A percentile compares a stretch with the other conserved stretches of the same genome.
phyloP scores from a whole-genome alignment of 2,113 vertebrate genomes.

The Meriones unguiculatus region DNA sequence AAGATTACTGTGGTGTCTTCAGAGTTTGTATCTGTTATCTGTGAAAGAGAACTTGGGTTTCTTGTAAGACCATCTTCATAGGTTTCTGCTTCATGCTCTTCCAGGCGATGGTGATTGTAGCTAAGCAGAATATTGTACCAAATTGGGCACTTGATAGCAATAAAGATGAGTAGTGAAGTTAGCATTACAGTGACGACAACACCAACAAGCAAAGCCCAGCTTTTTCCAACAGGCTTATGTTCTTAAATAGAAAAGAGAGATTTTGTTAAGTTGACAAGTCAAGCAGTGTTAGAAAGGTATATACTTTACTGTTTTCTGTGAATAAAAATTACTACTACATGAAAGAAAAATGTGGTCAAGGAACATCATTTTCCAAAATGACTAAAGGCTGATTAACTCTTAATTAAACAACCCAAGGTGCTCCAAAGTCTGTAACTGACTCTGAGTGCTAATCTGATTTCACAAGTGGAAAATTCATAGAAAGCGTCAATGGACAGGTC shows the following conservation, averaged over 20 bases:
- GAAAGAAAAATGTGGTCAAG: slow-evolving; percentile 38
- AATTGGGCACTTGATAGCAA: slow-evolving; percentile 90
- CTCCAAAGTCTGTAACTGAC: background rate
- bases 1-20: slow-evolving; percentile 82
- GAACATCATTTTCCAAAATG: slow-evolving; percentile 39
- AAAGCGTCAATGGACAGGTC: background rate
- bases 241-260: slow-evolving; percentile 67
- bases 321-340: slow-evolving; percentile 28
- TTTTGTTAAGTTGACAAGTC: slow-evolving; percentile 65
- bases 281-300: slow-evolving; percentile 41
- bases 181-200: slow-evolving; percentile 87
- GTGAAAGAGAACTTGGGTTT: slow-evolving; percentile 81
- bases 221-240: slow-evolving; percentile 85
- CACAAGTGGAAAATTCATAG: background rate
- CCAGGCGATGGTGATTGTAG: slow-evolving; percentile 91
- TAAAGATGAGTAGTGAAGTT: slow-evolving; percentile 89
- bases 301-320: slow-evolving; percentile 41
- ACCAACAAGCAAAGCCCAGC: slow-evolving; percentile 91
- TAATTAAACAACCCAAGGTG: background rate
- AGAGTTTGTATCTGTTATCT: slow-evolving; percentile 66
- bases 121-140: slow-evolving; percentile 92
- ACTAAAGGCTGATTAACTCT: background rate
- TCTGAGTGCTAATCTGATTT: background rate
- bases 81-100: slow-evolving; percentile 86
- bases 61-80: slow-evolving; percentile 84